Base-by-base conservation (phyloP, 1,140 invertebrate genomes). In the Drosophila aff. region DNA sequence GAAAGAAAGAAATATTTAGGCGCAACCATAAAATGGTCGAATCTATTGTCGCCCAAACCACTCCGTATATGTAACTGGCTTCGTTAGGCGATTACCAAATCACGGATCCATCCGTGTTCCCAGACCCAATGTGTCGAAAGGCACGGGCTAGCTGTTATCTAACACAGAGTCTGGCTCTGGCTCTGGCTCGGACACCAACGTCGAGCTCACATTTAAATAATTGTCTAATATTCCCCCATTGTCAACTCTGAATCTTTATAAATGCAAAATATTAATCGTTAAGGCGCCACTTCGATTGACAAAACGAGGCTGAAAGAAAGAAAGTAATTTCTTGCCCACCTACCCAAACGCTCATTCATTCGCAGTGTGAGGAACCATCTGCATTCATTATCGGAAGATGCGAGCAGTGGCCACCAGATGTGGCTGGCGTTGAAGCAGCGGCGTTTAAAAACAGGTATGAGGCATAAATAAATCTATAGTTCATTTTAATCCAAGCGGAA, bases 261-360 rank as follows among this genome's bases (percentile, higher is more conserved):
- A 82, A 89, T 89, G 85, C 84, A 76, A 89, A 89, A 89, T 85
- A 85, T 90, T 85, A 90, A 85, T 90, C 62, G 67, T 67, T 60
- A 66, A 66, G 62, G 61, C 64, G 49, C 43, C 65, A 77, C 31
- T 63, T 62, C 36, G 52, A 53, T 50, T 55, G 66, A 79, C 55
- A 63, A 68, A 79, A 58, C 41, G 55, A 43, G 41, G 41, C 59
- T 65, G 38, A 66, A 18, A 79, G 55, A 84, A 87, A 87, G 84
- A 87, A 89, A 87, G 84, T 81, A 63, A 89, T 83, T 78, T 90
- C 65, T 68, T 66, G 82, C 52, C 67, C 81, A 71, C 26, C 50
- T 55, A 49, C 46, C 63, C 11, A 68, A 23, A 46, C 21, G 16
- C 23, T 46, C 18, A 40, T 31, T 26, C n/a, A 43, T 44, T 50